Evolutionary conservation across 2,113 vertebrate genomes (phyloP), one percentile per base, ranked within the genome.

Genomic region (Maylandia zebra): DNA sequence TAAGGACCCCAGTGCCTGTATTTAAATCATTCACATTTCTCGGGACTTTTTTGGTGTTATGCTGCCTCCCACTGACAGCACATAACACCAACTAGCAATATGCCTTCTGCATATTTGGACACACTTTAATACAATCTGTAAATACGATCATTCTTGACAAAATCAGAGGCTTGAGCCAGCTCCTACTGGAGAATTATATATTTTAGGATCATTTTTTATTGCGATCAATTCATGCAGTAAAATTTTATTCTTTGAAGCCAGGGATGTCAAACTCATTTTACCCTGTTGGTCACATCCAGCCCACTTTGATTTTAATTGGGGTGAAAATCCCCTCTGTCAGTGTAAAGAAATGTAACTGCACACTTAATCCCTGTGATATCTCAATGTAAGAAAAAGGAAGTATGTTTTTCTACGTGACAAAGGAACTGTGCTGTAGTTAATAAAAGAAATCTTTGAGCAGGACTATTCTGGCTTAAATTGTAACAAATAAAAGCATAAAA

Each of bases 181-280:
- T n/a, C n/a, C n/a, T n/a, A n/a, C n/a, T n/a, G n/a, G 66, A 45
- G 11, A 43, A 74, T 43, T 27, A 74, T 3, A 74, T 74, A 10
- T 45, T 74, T 43, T 74, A 0, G 22, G 3, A 45, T 27, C 0
- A 0, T 45, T 36, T 66, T 43, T 45, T 16, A 45, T 27, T 74
- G 66, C 8, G 1, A 24, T 45, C 27, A 27, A 27, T 27, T 27
- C 27, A 27, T 27, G 27, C 27, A 27, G 27, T 27, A 27, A 27
- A 27, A 27, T 27, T 27, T 27, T 27, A 27, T 27, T 27, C 38
- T 22, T 69, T 71, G 11, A 74, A 36, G 32, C 0, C 61, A 36
- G 10, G 32, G 3, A 64, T n/a, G 17, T 64, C 59, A 66, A 66
- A 36, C 61, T 36, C 61, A 7, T 64, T 64, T 64, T 36, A 64